Evolutionary conservation across 2,888 invertebrate genomes (phyloP), one percentile per base, ranked within the genome.

Genomic region (Latheticus oryzae): DNA sequence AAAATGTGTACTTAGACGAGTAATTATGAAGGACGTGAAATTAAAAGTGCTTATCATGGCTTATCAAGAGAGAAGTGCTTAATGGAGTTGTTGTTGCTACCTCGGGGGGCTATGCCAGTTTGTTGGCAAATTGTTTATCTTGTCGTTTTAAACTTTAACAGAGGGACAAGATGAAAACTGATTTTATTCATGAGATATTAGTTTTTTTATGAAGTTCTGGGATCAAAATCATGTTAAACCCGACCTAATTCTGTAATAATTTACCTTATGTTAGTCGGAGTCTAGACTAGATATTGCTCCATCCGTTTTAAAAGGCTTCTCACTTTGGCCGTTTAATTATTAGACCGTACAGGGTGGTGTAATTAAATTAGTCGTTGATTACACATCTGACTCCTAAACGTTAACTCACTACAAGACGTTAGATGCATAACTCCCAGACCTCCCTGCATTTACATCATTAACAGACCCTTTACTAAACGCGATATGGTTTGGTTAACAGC

Each of bases 291-390:
- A 52, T 60, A 60, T 61, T 62, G 48, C 47, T 26, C 58, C 59
- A 60, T 65, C 53, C 58, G 60, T 63, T 61, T 63, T 60, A 55
- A 65, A 61, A 59, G 60, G 59, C 59, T 60, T 65, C 62, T 65
- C 59, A 61, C 63, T 42, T 60, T 60, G 63, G 58, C 51, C 68
- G 65, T 69, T 71, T 71, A 69, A 73, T 71, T 71, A 70, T 68
- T 59, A 58, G 61, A 64, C 65, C 65, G 64, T 64, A 61, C 63
- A 63, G 67, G 68, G 61, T 48, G 58, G 60, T 64, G 63, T 73
- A 69, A 73, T 73, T 68, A 68, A 72, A 70, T 71, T 71, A 70
- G 65, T 57, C 61, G 63, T 67, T 69, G 68, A 73, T 69, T 71
- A 67, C 67, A 65, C 54, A 64, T 65, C 62, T 58, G 62, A 62